Conservation (phyloP, 2,113 vertebrate genomes). For the Climacteris rufus region DNA sequence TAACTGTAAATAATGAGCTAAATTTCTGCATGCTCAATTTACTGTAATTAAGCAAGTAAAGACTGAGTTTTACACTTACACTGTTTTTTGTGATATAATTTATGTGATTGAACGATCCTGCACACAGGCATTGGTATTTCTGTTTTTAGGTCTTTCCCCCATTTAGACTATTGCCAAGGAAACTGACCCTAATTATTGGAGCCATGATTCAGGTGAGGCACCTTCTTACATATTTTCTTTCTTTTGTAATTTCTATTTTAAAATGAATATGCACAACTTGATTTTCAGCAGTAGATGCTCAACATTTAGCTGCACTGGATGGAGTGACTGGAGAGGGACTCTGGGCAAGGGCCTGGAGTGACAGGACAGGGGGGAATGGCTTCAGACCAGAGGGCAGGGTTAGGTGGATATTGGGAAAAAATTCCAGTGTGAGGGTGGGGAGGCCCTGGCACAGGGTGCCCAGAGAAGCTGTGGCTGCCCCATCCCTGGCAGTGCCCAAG, state of each 20-base stretch:
- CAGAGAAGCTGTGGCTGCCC: background rate
- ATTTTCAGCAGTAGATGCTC: background rate
- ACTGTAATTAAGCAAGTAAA: background rate
- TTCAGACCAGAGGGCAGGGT: background rate
- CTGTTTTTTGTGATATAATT: background rate
- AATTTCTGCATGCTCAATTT: background rate
- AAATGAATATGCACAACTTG: background rate
- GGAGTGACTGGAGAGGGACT: background rate
- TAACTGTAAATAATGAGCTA: background rate
- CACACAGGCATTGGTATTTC: background rate
- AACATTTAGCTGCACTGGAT: background rate
- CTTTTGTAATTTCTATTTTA: background rate
- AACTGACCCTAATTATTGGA: constrained; percentile 87
- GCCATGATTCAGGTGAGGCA: constrained; percentile 86
- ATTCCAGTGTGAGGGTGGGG: rapidly evolving
- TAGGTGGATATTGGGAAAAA: background rate
- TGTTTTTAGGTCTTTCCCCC: constrained; percentile 87
- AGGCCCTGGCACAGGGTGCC: background rate
- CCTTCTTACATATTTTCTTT: background rate
- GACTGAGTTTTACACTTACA: background rate
- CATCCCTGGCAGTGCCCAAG: background rate
- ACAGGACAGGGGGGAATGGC: background rate
- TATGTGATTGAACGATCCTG: background rate
- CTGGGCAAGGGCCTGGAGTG: background rate
- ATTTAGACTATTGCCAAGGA: constrained; percentile 87